Evolutionary conservation across 2,113 vertebrate species (phyloP).

Genomic region (Halcyon senegalensis): DNA sequence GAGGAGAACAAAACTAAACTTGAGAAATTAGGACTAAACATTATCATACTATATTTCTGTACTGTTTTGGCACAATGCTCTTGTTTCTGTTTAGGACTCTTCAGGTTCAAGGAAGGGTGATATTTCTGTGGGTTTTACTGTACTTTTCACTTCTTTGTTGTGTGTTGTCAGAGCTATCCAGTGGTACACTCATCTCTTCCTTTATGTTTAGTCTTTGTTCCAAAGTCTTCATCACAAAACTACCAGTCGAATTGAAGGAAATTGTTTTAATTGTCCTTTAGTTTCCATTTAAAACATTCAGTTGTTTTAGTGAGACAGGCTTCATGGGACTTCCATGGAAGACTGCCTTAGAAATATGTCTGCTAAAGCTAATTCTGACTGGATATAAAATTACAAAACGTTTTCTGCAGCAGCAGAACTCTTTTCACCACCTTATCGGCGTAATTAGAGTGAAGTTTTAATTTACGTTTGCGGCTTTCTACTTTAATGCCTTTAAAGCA

Average conservation of each 20-base stretch:
- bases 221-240: background rate
- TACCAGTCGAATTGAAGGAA: background rate
- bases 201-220: background rate
- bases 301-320: background rate
- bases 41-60: background rate
- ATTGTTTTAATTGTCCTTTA: background rate
- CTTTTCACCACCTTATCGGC: background rate
- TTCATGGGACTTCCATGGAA: background rate
- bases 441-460: background rate
- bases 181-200: background rate
- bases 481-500: background rate
- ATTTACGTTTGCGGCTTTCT: background rate
- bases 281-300: background rate
- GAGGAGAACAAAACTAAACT: background rate
- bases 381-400: background rate
- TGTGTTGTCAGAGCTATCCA: background rate
- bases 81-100: background rate
- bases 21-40: background rate
- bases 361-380: background rate
- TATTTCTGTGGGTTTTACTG: background rate
- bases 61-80: background rate
- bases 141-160: background rate
- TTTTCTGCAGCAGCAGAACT: background rate
- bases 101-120: background rate
- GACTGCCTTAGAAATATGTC: background rate